A percentile compares a stretch with the other conserved stretches of the same genome.
phyloP scores from a whole-genome alignment of 2,797 vertebrate genomes.

The Manis crassicaudata region DNA sequence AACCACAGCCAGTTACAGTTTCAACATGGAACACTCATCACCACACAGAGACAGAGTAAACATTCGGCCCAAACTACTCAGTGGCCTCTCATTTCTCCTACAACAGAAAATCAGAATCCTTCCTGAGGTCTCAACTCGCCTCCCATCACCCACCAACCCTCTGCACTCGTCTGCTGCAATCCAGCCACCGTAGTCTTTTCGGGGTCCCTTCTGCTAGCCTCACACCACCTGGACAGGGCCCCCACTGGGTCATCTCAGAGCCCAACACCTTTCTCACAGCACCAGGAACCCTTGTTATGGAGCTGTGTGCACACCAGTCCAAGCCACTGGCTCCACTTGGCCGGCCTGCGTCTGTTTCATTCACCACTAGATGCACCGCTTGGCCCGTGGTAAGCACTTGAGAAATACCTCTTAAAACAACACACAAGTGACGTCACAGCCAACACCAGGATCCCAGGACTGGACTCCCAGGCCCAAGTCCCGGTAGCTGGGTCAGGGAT shows the following conservation, averaged over 20 bases:
- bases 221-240: fast-evolving
- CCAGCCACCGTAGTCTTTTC: not conserved
- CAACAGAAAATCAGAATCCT: not conserved
- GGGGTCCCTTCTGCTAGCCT: not conserved
- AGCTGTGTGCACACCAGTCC: fast-evolving
- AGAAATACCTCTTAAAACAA: not conserved
- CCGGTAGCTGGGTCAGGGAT: fast-evolving
- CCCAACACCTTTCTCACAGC: not conserved
- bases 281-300: fast-evolving
- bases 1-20: not conserved
- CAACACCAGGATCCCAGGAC: not conserved
- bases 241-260: not conserved
- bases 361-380: not conserved
- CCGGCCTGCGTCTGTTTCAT: fast-evolving
- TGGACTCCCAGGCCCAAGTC: not conserved
- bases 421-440: fast-evolving
- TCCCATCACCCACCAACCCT: fast-evolving
- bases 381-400: fast-evolving
- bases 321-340: fast-evolving
- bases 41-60: no score
- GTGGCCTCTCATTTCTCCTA: not conserved
- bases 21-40: not conserved
- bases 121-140: not conserved
- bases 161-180: fast-evolving
- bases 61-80: not conserved